Conservation (phyloP, 2,888 invertebrate genomes). For the Luffia ferchaultella region DNA sequence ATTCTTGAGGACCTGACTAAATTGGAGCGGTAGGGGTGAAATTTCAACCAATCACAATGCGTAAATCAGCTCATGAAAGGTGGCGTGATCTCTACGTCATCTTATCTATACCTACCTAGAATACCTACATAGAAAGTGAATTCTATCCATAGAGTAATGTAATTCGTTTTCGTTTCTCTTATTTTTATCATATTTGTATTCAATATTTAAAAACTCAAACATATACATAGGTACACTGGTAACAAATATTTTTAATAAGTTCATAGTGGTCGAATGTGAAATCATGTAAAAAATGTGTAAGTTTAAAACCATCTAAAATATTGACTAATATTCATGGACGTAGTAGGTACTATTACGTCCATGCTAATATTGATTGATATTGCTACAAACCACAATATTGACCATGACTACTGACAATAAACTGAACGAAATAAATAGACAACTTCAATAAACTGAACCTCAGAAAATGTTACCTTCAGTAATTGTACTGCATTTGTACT, state of each 20-base stretch:
- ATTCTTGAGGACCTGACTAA: slow-evolving; percentile 44
- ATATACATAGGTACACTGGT: neutral
- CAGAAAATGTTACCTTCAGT: no score
- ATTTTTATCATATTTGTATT: neutral
- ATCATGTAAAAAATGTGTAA: neutral
- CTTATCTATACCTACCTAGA: slow-evolving; percentile 20
- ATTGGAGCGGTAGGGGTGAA: slow-evolving; percentile 28
- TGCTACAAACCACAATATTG: no score
- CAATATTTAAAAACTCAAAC: neutral
- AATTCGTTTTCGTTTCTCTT: neutral
- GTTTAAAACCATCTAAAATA: no score
- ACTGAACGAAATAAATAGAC: no score
- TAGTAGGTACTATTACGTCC: no score
- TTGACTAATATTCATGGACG: no score
- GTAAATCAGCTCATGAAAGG: slow-evolving; percentile 39
- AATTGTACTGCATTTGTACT: no score
- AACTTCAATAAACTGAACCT: no score
- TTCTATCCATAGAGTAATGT: neutral
- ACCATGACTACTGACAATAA: no score
- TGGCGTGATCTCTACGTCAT: slow-evolving; percentile 63
- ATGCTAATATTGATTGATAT: no score
- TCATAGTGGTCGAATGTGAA: neutral
- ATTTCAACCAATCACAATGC: slow-evolving; percentile 38
- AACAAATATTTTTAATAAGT: neutral
- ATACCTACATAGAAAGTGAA: no score